These are phyloP conservation scores for Triops longicaudatus DNA, from an alignment of 1,140 invertebrate genomes.

Conservation along the genomic window DNA sequence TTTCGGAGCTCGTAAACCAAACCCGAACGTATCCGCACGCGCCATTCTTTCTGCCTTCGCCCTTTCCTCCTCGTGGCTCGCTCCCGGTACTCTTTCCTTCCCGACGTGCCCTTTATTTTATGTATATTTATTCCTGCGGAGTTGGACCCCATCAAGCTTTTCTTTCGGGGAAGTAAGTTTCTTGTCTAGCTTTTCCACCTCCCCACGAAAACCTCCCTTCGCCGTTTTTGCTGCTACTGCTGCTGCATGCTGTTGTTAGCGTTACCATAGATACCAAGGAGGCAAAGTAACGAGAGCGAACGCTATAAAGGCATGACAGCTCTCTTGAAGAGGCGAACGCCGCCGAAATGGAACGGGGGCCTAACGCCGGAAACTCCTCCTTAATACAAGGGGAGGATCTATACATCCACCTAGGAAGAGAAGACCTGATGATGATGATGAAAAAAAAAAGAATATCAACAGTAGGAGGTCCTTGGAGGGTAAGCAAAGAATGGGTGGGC, in stretches of 20 bases:
- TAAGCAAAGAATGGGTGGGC: no score
- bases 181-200: conserved; percentile 9
- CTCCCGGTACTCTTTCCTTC: not conserved
- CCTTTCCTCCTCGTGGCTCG: not conserved
- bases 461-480: no score
- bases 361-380: not conserved
- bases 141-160: conserved; percentile 6
- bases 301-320: conserved; percentile 14
- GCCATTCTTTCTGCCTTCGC: not conserved
- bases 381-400: conserved; percentile 12
- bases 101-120: not conserved
- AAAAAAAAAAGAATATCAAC: not conserved
- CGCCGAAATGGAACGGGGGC: conserved; percentile 2
- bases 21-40: not conserved
- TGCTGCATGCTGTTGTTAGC: conserved; percentile 3
- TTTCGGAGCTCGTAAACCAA: not conserved
- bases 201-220: not conserved
- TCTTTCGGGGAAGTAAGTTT: not conserved
- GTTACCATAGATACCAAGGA: conserved; percentile 4
- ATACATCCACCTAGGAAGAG: not conserved
- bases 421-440: not conserved
- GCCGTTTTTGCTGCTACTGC: not conserved
- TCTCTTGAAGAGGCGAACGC: conserved; percentile 8
- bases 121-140: conserved; percentile 6
- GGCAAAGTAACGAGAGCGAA: conserved; percentile 13